Percentiles rank a stretch among this genome's conserved stretches.
These are phyloP conservation scores for Heteronetta atricapilla DNA, from an alignment of 2,113 vertebrate genomes.

Conservation along the genomic window DNA sequence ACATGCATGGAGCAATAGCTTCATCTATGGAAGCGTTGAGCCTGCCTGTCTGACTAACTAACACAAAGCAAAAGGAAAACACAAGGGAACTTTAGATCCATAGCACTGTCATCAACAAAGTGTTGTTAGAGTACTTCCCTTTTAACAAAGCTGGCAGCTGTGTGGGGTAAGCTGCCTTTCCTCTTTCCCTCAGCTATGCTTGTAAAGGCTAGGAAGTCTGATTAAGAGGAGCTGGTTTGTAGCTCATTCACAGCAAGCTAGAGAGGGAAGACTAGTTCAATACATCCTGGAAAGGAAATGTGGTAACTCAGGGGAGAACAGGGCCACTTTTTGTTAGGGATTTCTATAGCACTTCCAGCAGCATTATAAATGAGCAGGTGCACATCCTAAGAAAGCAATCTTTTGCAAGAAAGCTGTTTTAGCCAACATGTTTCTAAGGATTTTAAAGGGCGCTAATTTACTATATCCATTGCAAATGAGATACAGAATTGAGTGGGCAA, in stretches of 20 bases:
- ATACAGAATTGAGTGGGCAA: not conserved
- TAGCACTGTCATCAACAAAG: not conserved
- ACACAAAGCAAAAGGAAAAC: not conserved
- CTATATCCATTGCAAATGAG: not conserved
- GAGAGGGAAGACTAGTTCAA: not conserved
- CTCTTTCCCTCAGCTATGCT: not conserved
- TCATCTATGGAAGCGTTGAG: not conserved
- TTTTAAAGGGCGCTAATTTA: not conserved
- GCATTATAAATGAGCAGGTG: not conserved
- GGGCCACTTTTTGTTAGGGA: not conserved
- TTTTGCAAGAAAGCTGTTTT: not conserved
- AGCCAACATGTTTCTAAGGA: not conserved
- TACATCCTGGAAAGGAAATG: fast-evolving
- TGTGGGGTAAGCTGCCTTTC: not conserved
- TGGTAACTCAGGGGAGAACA: fast-evolving
- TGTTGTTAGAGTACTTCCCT: not conserved
- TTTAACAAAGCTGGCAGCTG: not conserved
- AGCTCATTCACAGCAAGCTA: not conserved
- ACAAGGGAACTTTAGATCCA: not conserved
- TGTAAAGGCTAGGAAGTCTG: not conserved
- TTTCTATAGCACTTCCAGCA: not conserved
- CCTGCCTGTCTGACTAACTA: not conserved
- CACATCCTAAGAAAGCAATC: not conserved
- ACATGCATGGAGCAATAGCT: not conserved
- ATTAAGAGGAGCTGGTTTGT: not conserved